phyloP scores from a whole-genome alignment of 1,140 invertebrate species.

The Dreissena polymorpha region DNA sequence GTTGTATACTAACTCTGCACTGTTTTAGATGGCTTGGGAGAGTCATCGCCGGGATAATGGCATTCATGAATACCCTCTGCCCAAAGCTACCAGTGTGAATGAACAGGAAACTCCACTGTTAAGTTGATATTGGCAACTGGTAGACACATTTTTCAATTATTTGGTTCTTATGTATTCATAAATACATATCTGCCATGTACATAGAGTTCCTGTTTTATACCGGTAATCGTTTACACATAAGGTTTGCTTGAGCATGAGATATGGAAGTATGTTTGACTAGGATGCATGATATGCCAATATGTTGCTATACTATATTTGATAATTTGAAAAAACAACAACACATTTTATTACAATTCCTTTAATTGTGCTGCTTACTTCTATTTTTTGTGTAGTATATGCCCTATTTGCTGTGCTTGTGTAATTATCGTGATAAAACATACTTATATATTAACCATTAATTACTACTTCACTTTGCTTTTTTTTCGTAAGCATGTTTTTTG shows the following conservation, averaged over 20 bases:
- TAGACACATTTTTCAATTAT: not conserved
- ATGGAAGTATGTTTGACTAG: no score
- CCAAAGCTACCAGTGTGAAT: not conserved
- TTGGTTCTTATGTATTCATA: not conserved
- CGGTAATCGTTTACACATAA: not conserved
- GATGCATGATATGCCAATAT: not conserved
- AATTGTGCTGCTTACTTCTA: no score
- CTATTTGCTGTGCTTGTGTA: no score
- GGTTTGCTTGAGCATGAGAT: not conserved
- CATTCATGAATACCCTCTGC: conserved; percentile 36
- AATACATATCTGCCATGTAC: no score
- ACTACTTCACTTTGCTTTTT: no score
- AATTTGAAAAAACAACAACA: no score
- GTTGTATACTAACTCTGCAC: conserved; percentile 22
- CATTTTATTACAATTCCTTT: no score
- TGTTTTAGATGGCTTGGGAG: conserved; percentile 50
- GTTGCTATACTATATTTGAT: not conserved
- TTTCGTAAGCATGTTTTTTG: no score
- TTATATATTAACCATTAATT: no score
- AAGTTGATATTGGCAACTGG: conserved; percentile 20
- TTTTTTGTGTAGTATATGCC: no score
- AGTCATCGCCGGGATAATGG: conserved; percentile 7
- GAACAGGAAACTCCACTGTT: conserved; percentile 32
- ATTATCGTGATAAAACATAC: no score
- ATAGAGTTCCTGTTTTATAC: not conserved